These are phyloP conservation scores for Lytechinus variegatus DNA, from an alignment of 35 echinoderm and acorn worm species.

Conservation along the genomic window DNA sequence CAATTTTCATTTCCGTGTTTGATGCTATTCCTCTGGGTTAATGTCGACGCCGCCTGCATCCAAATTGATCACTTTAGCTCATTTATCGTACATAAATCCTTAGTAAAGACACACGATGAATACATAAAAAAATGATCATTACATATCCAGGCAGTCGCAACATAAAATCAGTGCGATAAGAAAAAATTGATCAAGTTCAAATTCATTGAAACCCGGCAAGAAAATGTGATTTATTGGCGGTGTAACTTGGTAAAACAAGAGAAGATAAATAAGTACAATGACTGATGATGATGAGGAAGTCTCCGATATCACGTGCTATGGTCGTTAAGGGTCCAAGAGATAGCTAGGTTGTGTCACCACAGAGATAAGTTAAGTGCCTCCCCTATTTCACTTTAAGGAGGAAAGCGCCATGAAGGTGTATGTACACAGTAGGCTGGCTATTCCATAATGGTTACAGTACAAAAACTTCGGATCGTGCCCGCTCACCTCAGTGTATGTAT, in stretches of 20 bases:
- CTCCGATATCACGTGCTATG: background rate
- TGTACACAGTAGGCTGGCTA: background rate
- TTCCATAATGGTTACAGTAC: background rate
- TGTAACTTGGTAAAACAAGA: background rate
- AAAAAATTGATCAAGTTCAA: background rate
- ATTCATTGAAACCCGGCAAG: background rate
- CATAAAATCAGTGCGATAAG: background rate
- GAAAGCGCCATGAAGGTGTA: background rate
- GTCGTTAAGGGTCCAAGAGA: slow-evolving; percentile 9
- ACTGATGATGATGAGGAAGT: background rate
- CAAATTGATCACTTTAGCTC: background rate
- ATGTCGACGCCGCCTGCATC: background rate
- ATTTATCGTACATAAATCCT: background rate
- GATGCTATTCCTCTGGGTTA: background rate
- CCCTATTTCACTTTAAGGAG: background rate
- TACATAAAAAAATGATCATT: too few relatives aligned
- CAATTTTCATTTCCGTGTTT: background rate
- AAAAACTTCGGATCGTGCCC: background rate
- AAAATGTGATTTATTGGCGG: background rate
- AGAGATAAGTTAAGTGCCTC: background rate
- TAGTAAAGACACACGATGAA: background rate
- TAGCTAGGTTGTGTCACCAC: background rate
- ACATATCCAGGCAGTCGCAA: background rate
- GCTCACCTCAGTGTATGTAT: background rate
- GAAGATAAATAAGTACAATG: background rate